Base-by-base conservation (phyloP, 2,797 vertebrate genomes). In the Anguilla anguilla region DNA sequence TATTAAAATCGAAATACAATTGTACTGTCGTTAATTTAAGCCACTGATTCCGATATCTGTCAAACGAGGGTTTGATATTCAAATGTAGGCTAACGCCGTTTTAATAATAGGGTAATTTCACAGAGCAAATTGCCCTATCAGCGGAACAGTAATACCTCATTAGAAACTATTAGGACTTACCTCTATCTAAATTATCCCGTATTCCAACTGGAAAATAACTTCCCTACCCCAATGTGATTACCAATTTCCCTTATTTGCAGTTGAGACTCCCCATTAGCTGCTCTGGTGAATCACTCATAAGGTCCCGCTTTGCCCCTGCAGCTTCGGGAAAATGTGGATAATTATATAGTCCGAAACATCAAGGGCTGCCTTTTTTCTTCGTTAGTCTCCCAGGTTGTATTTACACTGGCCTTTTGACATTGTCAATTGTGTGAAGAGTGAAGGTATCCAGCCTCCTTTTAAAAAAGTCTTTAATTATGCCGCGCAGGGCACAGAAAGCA, bases 171-270 rank as follows among this genome's bases (percentile, higher is more conserved):
- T 88, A 89, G 86, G 86, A 92, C 92, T 95, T 92, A 94, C 69
- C 92, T 82, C 83, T 87, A 87, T 91, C 93, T 92, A 96, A 96
- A 96, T 95, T 93, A 95, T 90, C 89, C 93, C 87, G 91, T 90
- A 84, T 92, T 92, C 91, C 91, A 92, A 94, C 92, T 90, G 89
- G 90, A 93, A 94, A 94, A 94, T 95, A 91, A 94, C 94, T 96
- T 95, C 94, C 92, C 91, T 92, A 92, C 88, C 91, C 90, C 85
- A 93, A 94, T 95, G 94, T 95, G 96, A 96, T 94, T 86, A 86
- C 91, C 95, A 95, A 96, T 96, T 95, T 94, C 89, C 88, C 93
- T 95, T 92, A 96, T 95, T 96, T 94, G 93, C 87, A 91, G 87
- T 55, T 93, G 92, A 93, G 94, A 93, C 93, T 13, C 92, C 81